Evolutionary conservation across 2,888 invertebrate species (phyloP).

Genomic region (Troides helena): DNA sequence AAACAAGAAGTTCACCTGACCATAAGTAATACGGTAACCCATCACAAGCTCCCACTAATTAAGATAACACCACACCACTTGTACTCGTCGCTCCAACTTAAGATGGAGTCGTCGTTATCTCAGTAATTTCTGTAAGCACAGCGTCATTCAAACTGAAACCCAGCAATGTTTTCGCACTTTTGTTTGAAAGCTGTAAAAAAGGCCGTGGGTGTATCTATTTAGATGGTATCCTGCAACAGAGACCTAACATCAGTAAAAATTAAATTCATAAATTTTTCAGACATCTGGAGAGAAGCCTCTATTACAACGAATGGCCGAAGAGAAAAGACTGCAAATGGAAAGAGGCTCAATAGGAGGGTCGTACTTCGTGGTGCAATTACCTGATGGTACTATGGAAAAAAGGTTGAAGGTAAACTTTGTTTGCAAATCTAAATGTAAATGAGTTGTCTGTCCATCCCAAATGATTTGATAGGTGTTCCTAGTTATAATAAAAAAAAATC

Average conservation of each 20-base stretch:
- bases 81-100: too few relatives aligned
- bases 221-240: too few relatives aligned
- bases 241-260: neutral
- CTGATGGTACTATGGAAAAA: constrained; percentile 94
- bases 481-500: neutral
- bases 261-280: constrained; percentile 43
- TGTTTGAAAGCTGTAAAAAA: too few relatives aligned
- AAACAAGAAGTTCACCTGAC: too few relatives aligned
- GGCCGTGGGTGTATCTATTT: too few relatives aligned
- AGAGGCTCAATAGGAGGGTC: constrained; percentile 93
- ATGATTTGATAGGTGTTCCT: neutral
- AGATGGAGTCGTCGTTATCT: too few relatives aligned
- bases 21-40: too few relatives aligned
- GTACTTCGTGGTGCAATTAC: constrained; percentile 92
- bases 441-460: neutral
- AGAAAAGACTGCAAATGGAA: constrained; percentile 94
- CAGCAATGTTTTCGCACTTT: too few relatives aligned
- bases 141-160: too few relatives aligned
- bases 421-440: neutral
- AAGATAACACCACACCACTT: too few relatives aligned
- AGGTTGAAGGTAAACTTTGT: constrained; percentile 86
- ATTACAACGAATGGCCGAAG: constrained; percentile 95
- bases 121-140: too few relatives aligned
- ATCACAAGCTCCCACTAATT: too few relatives aligned
- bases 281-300: constrained; percentile 88